Evolutionary conservation across 2,113 vertebrate species (phyloP).

Genomic region (Eupsittula cactorum): DNA sequence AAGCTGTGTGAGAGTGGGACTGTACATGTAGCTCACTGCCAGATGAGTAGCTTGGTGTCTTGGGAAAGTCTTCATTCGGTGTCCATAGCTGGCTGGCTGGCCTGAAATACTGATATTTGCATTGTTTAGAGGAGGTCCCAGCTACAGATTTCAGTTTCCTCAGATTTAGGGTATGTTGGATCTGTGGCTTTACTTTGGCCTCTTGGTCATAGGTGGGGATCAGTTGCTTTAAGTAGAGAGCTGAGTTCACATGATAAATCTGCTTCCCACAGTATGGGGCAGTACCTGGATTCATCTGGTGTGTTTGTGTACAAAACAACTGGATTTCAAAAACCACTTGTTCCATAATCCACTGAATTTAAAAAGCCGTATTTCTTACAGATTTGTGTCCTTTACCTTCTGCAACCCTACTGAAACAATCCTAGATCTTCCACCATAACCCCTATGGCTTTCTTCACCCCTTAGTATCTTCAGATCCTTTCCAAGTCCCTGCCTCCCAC

Average conservation of each 20-base stretch:
- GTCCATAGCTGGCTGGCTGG: not conserved
- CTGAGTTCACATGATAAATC: not conserved
- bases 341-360: not conserved
- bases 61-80: not conserved
- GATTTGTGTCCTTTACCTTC: not conserved
- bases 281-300: not conserved
- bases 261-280: not conserved
- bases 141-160: not conserved
- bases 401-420: not conserved
- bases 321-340: not conserved
- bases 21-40: not conserved
- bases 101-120: slow-evolving; percentile 41
- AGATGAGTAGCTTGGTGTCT: not conserved
- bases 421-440: not conserved
- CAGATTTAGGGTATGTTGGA: slow-evolving; percentile 3
- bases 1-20: not conserved
- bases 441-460: not conserved
- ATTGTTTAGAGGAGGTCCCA: not conserved
- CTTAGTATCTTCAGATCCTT: not conserved
- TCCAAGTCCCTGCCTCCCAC: not conserved
- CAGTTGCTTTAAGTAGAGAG: not conserved
- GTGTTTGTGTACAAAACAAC: not conserved
- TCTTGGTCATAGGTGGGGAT: not conserved
- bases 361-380: not conserved
- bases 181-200: not conserved